Evolutionary conservation across 1,140 invertebrate genomes (phyloP).

Genomic region (Cylas formicarius): DNA sequence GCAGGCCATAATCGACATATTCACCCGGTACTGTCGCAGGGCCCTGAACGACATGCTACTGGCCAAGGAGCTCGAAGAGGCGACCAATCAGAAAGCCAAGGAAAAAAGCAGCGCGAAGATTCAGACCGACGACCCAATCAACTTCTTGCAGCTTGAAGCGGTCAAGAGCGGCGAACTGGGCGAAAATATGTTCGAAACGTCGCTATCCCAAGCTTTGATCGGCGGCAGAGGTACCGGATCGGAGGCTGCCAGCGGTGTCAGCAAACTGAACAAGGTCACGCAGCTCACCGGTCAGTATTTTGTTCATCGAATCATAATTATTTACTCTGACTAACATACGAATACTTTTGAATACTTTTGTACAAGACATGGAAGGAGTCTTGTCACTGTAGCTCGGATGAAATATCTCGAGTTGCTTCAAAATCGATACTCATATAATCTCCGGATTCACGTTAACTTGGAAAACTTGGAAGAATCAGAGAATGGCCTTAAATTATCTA

Average conservation of each 20-base stretch:
- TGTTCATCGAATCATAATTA: background rate
- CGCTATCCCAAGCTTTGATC: slow-evolving; percentile 83
- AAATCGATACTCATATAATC: too few species aligned
- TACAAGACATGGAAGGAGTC: too few species aligned
- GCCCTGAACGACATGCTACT: slow-evolving; percentile 81
- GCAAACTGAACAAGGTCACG: slow-evolving; percentile 82
- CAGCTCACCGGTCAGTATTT: slow-evolving; percentile 73
- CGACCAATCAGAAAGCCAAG: slow-evolving; percentile 49
- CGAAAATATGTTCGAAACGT: slow-evolving; percentile 92
- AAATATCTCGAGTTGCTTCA: too few species aligned
- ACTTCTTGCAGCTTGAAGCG: slow-evolving; percentile 75
- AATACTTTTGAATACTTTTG: too few species aligned
- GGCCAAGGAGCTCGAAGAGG: slow-evolving; percentile 71
- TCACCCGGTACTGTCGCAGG: slow-evolving; percentile 67
- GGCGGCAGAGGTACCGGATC: slow-evolving; percentile 45
- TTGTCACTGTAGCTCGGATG: too few species aligned
- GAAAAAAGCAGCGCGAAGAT: slow-evolving; percentile 58
- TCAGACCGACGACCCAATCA: slow-evolving; percentile 82
- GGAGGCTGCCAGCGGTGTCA: slow-evolving; percentile 49
- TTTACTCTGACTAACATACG: too few species aligned
- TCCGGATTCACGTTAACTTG: too few species aligned
- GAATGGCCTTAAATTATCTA: too few species aligned
- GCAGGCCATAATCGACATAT: slow-evolving; percentile 64
- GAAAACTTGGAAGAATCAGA: too few species aligned
- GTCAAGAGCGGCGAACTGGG: slow-evolving; percentile 66